Conservation (phyloP, 2,888 invertebrate genomes). For the Idaea straminata region DNA sequence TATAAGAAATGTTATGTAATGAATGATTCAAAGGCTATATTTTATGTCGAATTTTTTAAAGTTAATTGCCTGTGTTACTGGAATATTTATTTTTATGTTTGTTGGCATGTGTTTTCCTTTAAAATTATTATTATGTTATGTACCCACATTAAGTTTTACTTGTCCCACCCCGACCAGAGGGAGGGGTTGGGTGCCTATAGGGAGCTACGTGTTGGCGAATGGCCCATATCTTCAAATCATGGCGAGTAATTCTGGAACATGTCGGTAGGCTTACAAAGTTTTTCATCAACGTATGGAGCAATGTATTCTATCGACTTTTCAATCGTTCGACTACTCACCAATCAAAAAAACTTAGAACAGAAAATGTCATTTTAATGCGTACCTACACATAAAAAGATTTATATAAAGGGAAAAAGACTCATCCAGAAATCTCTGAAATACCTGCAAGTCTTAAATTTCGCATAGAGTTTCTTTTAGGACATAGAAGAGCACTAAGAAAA, state of each 20-base stretch:
- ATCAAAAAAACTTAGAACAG: too few species aligned
- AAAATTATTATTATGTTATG: neutral
- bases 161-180: neutral
- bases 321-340: too few species aligned
- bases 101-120: neutral
- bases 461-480: too few species aligned
- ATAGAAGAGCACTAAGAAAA: too few species aligned
- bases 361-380: too few species aligned
- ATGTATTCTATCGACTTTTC: neutral
- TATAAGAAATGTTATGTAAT: conserved; percentile 4
- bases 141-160: neutral
- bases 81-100: conserved; percentile 14
- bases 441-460: too few species aligned
- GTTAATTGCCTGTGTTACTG: neutral
- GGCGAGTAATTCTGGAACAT: neutral
- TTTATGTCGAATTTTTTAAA: neutral
- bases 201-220: neutral
- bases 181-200: neutral
- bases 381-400: too few species aligned
- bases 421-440: too few species aligned
- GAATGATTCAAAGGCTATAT: conserved; percentile 4
- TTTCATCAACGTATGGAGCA: neutral
- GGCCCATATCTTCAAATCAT: neutral
- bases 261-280: neutral
- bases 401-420: too few species aligned